Evolutionary conservation across 1,140 invertebrate genomes (phyloP).

Genomic region (Venustaconcha ellipsiformis): DNA sequence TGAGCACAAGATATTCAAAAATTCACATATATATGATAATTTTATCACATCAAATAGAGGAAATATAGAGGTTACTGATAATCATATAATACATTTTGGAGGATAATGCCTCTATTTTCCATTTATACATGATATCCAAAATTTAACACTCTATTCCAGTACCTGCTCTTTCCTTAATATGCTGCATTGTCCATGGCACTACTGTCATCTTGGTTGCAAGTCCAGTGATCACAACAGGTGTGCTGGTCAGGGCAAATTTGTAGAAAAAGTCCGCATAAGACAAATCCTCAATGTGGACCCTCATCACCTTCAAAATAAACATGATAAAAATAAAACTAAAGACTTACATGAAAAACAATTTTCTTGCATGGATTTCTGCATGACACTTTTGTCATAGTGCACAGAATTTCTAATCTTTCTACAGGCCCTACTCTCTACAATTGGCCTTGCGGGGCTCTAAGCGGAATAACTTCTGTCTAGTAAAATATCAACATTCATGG

Average conservation of each 20-base stretch:
- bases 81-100: too few species aligned
- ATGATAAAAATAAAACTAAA: not conserved
- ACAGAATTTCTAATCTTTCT: too few species aligned
- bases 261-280: constrained; percentile 41
- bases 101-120: not conserved
- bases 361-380: too few species aligned
- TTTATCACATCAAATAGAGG: too few species aligned
- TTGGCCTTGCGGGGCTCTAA: too few species aligned
- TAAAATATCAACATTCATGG: too few species aligned
- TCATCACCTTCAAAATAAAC: constrained; percentile 42
- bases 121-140: not conserved
- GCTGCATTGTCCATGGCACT: constrained; percentile 43
- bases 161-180: constrained; percentile 52
- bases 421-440: too few species aligned
- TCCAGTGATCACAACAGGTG: constrained; percentile 54
- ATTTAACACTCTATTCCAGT: not conserved
- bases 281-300: constrained; percentile 34
- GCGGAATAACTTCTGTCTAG: too few species aligned
- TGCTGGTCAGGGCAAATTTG: constrained; percentile 40
- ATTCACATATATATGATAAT: too few species aligned
- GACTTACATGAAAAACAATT: too few species aligned
- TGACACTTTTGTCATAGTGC: too few species aligned
- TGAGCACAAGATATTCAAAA: too few species aligned
- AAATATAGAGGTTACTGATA: not conserved
- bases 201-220: constrained; percentile 41